These are phyloP conservation scores for Diplogasteroides magnus DNA, from an alignment of 1,140 invertebrate genomes.

Conservation along the genomic window DNA sequence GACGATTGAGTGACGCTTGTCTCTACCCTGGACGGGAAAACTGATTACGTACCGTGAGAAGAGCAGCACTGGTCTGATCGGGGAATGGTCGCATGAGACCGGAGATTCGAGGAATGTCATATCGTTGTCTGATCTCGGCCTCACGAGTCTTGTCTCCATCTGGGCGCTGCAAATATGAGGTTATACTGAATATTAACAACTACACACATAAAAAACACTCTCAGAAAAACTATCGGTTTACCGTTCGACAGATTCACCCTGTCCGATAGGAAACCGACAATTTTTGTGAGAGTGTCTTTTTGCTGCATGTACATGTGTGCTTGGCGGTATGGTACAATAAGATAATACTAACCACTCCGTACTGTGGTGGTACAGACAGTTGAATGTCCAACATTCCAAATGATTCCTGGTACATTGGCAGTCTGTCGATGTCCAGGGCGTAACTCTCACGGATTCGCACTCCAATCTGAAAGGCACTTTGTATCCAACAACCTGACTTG, in stretches of 20 bases:
- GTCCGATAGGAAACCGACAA: no score
- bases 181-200: not conserved
- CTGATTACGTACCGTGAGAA: not conserved
- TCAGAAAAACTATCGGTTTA: no score
- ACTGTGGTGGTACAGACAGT: slow-evolving; percentile 46
- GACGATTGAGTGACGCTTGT: no score
- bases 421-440: slow-evolving; percentile 50
- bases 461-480: slow-evolving; percentile 41
- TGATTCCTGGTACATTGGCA: slow-evolving; percentile 49
- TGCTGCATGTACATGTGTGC: no score
- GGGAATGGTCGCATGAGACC: slow-evolving; percentile 38
- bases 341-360: slow-evolving; percentile 46
- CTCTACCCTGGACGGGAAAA: no score
- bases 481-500: no score
- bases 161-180: slow-evolving; percentile 17
- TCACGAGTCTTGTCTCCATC: slow-evolving; percentile 37
- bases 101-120: slow-evolving; percentile 28
- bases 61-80: slow-evolving; percentile 20
- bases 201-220: no score
- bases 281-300: no score
- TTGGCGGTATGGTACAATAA: no score
- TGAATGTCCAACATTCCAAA: slow-evolving; percentile 53
- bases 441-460: slow-evolving; percentile 51
- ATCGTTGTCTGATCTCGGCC: slow-evolving; percentile 27
- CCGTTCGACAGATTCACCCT: not conserved